A percentile compares a stretch with the other conserved stretches of the same genome.
These are phyloP conservation scores for Glaucomys volans DNA, from an alignment of 2,113 vertebrate species.

Conservation along the genomic window DNA sequence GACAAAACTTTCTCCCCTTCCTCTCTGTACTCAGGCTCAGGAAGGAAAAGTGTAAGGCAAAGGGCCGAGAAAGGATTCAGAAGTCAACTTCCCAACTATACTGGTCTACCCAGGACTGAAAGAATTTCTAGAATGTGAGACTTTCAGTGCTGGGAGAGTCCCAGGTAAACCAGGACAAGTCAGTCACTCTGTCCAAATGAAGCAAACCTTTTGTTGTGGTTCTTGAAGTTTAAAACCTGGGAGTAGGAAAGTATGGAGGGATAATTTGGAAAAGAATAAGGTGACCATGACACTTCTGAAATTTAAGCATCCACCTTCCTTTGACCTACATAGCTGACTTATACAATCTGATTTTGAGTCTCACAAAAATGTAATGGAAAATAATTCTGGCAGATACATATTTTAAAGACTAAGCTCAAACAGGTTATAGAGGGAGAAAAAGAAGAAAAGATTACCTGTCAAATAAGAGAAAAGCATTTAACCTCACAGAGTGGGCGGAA, in stretches of 20 bases:
- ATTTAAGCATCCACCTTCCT: slow-evolving; percentile 1
- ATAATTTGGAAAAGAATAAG: slow-evolving; percentile 54
- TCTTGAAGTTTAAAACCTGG: slow-evolving; percentile 1
- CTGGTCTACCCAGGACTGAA: background rate
- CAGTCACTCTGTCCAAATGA: slow-evolving; percentile 1
- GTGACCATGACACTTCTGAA: slow-evolving; percentile 68
- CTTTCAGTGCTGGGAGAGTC: slow-evolving; percentile 6
- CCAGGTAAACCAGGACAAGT: background rate
- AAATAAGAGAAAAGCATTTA: slow-evolving; percentile 82
- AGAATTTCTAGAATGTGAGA: background rate
- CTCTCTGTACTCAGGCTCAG: background rate
- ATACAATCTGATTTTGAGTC: slow-evolving; percentile 29
- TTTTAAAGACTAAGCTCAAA: slow-evolving; percentile 67
- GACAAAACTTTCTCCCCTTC: slow-evolving; percentile 8
- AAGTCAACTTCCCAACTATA: background rate
- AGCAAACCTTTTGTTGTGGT: background rate
- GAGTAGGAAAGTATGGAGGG: background rate
- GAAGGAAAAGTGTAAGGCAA: background rate
- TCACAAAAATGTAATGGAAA: slow-evolving; percentile 54
- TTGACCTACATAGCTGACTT: slow-evolving; percentile 22
- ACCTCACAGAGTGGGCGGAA: slow-evolving; percentile 76
- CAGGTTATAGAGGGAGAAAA: background rate
- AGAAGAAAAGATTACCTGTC: slow-evolving; percentile 71
- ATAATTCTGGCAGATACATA: slow-evolving; percentile 61
- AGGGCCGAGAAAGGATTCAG: background rate